A percentile compares a stretch with the other conserved stretches of the same genome.
phyloP scores from a whole-genome alignment of 2,888 invertebrate genomes.

The Heteropelma amictum region DNA sequence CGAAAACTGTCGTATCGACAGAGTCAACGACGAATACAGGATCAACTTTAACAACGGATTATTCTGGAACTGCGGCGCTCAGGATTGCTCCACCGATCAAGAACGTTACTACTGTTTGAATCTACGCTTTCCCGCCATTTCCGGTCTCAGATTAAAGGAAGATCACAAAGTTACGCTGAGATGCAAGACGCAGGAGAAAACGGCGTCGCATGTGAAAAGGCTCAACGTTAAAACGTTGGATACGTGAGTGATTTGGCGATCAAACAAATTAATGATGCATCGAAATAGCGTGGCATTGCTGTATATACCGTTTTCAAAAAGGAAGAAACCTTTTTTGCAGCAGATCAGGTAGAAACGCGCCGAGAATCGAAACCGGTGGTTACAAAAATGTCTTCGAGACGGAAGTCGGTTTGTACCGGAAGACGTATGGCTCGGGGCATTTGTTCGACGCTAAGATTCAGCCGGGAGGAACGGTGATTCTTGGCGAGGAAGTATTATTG shows the following conservation, averaged over 20 bases:
- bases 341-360: conserved; percentile 69
- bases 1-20: conserved; percentile 61
- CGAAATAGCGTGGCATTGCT: conserved; percentile 5
- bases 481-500: conserved; percentile 81
- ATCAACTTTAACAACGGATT: conserved; percentile 78
- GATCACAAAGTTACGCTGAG: conserved; percentile 80
- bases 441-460: conserved; percentile 79
- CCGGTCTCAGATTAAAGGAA: conserved; percentile 79
- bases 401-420: conserved; percentile 79
- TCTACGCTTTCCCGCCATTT: conserved; percentile 80
- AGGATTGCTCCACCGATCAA: conserved; percentile 75
- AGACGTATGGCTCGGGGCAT: conserved; percentile 77
- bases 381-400: conserved; percentile 80
- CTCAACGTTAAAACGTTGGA: conserved; percentile 71
- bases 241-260: conserved; percentile 66
- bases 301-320: neutral
- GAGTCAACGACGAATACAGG: conserved; percentile 64
- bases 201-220: conserved; percentile 79
- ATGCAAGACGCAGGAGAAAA: conserved; percentile 80
- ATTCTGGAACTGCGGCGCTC: conserved; percentile 80
- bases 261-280: too few species aligned
- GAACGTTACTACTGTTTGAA: conserved; percentile 80
- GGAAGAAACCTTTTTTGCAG: conserved; percentile 19
- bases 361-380: conserved; percentile 79
- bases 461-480: conserved; percentile 79